A percentile compares a stretch with the other conserved stretches of the same genome.
Conservation (phyloP, 2,888 invertebrate species). For the Ectemnius cavifrons region DNA sequence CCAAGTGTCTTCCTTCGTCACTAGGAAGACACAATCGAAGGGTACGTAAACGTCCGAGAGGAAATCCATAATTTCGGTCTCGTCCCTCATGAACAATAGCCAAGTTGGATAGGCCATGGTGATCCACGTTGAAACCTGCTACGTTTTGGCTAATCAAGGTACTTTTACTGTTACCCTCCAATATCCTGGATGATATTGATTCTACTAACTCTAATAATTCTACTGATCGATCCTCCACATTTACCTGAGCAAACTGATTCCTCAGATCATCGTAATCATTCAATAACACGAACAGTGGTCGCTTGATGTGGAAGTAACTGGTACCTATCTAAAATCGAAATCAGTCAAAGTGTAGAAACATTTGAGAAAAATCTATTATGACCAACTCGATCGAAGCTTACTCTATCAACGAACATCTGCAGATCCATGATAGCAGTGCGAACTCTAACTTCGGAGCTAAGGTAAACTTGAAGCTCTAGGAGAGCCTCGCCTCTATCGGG, state of each 20-base stretch:
- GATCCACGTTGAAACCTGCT: slow-evolving; percentile 72
- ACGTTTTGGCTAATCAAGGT: slow-evolving; percentile 29
- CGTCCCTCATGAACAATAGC: slow-evolving; percentile 70
- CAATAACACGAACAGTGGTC: slow-evolving; percentile 73
- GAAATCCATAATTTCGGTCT: slow-evolving; percentile 64
- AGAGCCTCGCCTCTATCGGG: slow-evolving; percentile 45
- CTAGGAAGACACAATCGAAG: slow-evolving; percentile 70
- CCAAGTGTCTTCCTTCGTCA: slow-evolving; percentile 47
- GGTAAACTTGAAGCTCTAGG: slow-evolving; percentile 60
- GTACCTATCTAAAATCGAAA: slow-evolving; percentile 66
- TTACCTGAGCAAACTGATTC: slow-evolving; percentile 67
- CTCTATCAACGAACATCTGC: slow-evolving; percentile 62
- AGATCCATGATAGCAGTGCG: slow-evolving; percentile 71
- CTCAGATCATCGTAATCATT: slow-evolving; percentile 68
- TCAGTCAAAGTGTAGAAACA: background rate
- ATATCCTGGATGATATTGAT: too few relatives aligned
- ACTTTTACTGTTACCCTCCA: too few relatives aligned
- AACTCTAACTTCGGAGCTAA: slow-evolving; percentile 60
- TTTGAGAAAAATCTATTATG: background rate
- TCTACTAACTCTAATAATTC: too few relatives aligned
- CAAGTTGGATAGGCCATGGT: slow-evolving; percentile 75
- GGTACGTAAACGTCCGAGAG: slow-evolving; percentile 69
- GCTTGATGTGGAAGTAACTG: slow-evolving; percentile 69
- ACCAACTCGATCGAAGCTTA: slow-evolving; percentile 32
- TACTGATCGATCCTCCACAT: slow-evolving; percentile 16